phyloP scores from a whole-genome alignment of 2,888 invertebrate genomes.

The Eretmocerus hayati region DNA sequence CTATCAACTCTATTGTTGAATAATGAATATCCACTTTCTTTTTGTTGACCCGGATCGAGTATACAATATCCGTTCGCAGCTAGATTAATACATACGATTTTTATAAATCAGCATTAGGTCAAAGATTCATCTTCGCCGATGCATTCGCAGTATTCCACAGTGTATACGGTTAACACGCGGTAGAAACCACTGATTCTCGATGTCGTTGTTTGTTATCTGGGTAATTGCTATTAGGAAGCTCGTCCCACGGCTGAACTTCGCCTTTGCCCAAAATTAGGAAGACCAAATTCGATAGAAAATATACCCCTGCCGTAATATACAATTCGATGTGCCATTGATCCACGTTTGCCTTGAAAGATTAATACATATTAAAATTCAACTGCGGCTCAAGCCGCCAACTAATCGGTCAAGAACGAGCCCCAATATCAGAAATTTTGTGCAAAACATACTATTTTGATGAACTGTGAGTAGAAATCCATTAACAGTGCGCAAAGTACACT shows the following conservation, averaged over 20 bases:
- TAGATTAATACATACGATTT: too few relatives aligned
- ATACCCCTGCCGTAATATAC: constrained; percentile 56
- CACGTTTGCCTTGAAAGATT: constrained; percentile 46
- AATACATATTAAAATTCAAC: neutral
- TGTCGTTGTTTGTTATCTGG: too few relatives aligned
- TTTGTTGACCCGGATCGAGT: too few relatives aligned
- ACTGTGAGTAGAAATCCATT: too few relatives aligned
- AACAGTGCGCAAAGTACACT: too few relatives aligned
- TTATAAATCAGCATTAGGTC: neutral
- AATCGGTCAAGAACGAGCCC: too few relatives aligned
- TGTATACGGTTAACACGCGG: neutral
- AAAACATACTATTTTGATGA: too few relatives aligned
- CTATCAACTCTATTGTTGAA: too few relatives aligned
- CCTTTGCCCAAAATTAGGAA: constrained; percentile 46
- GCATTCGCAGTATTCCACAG: neutral
- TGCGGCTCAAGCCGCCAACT: too few relatives aligned
- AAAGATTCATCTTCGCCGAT: neutral
- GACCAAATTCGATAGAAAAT: constrained; percentile 55
- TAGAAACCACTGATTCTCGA: constrained; percentile 26
- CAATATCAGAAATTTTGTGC: too few relatives aligned
- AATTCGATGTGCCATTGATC: constrained; percentile 59
- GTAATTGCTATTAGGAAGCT: neutral
- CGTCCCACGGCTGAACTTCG: constrained; percentile 6
- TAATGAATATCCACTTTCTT: too few relatives aligned
- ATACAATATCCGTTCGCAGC: too few relatives aligned